Evolutionary conservation across 2,888 invertebrate genomes (phyloP), one percentile per base, ranked within the genome.

Genomic region (Monochamus alternatus): DNA sequence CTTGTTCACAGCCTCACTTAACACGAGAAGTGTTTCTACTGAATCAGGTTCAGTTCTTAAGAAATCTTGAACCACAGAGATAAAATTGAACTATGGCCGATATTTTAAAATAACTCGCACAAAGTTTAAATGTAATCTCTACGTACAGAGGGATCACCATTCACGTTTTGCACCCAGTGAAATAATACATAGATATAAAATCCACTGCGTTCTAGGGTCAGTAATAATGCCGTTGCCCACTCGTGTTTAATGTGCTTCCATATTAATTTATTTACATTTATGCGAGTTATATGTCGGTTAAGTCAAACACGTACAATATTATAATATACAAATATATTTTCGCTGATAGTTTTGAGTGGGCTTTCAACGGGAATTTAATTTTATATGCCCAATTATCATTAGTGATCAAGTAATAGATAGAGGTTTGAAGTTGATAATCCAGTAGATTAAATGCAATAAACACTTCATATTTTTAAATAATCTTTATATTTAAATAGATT

Each of bases 61-160:
- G 60, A 62, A 59, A 69, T 69, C 69, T 60, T 66, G 69, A 69
- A 38, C 59, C 60, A 59, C 60, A 69, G 60, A 69, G 60, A 69
- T 69, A 47, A 69, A 69, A 69, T 22, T 69, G 69, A 62, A 69
- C 69, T 69, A 69, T 69, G 69, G 69, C 51, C 69, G 69, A 51
- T 60, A 60, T 12, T 69, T 69, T 69, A 69, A 69, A 69, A 69
- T 69, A 69, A 69, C 60, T 47, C 60, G 60, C 60, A 69, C 69
- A 62, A 69, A 69, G 69, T 68, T 69, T 69, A 60, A 62, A 69
- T 60, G 10, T 31, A 62, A 47, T 69, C 60, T 60, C 43, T 43
- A 44, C 69, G 44, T 32, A 30, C 32, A 43, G 32, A 44, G 59
- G 22, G 31, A 55, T 38, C 44, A 60, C 60, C 68, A 68, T 31